These are phyloP conservation scores for Hippocampus guttulatus DNA, from an alignment of 2,113 vertebrate species.

Conservation along the genomic window DNA sequence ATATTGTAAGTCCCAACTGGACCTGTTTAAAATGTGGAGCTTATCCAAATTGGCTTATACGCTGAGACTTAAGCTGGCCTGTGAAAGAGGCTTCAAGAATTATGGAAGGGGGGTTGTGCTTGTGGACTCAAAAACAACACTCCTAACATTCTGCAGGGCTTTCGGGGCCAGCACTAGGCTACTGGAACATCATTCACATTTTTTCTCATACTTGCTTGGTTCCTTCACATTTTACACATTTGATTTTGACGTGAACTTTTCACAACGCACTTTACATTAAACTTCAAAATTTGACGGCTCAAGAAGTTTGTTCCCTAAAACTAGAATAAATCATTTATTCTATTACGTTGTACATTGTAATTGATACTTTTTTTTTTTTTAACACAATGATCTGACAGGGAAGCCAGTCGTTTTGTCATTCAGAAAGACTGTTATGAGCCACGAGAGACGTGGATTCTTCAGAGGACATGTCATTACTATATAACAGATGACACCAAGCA, in stretches of 20 bases:
- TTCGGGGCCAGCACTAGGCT: slow-evolving; percentile 24
- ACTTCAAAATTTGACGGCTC: slow-evolving; percentile 16
- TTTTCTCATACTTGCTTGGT: slow-evolving; percentile 14
- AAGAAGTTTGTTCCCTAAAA: slow-evolving; percentile 6
- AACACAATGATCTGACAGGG: slow-evolving; percentile 11
- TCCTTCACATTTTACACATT: slow-evolving; percentile 24
- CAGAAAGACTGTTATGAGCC: slow-evolving; percentile 32
- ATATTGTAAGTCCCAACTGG: slow-evolving; percentile 58
- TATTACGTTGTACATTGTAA: slow-evolving; percentile 12
- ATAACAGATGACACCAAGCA: slow-evolving; percentile 60
- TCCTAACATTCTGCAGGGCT: slow-evolving; percentile 14
- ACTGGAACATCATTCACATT: slow-evolving; percentile 4
- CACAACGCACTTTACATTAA: slow-evolving; percentile 7
- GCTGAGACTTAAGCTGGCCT: slow-evolving; percentile 52
- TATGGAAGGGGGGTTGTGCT: slow-evolving; percentile 41
- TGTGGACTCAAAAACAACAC: slow-evolving; percentile 43
- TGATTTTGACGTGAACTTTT: not conserved
- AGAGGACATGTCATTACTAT: slow-evolving; percentile 59
- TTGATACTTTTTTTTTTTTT: slow-evolving; percentile 3
- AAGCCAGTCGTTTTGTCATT: slow-evolving; percentile 30
- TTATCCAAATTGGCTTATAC: slow-evolving; percentile 67
- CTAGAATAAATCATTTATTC: slow-evolving; percentile 3
- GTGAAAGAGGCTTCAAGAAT: slow-evolving; percentile 47
- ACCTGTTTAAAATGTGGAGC: slow-evolving; percentile 62
- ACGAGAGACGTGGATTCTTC: slow-evolving; percentile 48